Evolutionary conservation across 2,113 vertebrate species (phyloP).

Genomic region (Bubo scandiacus): DNA sequence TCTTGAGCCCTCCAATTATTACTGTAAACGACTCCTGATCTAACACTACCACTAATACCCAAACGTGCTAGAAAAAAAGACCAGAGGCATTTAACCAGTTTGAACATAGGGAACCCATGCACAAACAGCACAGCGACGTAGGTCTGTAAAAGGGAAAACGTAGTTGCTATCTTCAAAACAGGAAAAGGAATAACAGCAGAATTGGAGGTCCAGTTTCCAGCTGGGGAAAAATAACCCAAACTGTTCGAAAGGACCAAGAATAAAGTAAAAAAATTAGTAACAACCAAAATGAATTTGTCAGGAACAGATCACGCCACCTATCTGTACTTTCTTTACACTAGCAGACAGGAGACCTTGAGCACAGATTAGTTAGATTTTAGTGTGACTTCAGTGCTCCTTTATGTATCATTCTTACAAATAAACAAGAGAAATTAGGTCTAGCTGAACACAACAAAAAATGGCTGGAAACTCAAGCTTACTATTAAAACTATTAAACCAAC

Average conservation of each 20-base stretch:
- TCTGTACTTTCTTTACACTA: background rate
- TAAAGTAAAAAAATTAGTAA: background rate
- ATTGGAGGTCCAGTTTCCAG: background rate
- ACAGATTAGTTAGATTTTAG: background rate
- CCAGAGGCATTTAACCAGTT: background rate
- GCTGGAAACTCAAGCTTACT: background rate
- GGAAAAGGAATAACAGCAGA: background rate
- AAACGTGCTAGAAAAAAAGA: background rate
- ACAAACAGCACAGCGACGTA: rapidly evolving
- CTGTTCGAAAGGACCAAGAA: background rate
- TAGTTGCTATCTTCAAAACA: background rate
- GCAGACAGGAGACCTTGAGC: background rate
- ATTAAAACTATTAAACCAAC: background rate
- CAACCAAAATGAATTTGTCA: background rate
- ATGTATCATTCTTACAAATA: background rate
- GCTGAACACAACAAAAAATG: background rate
- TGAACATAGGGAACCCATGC: background rate
- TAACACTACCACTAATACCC: background rate
- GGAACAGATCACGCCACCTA: background rate
- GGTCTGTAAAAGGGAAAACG: background rate
- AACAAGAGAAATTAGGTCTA: background rate
- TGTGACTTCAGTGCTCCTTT: background rate
- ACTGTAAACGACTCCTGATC: background rate
- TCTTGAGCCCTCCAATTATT: background rate
- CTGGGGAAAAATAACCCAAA: background rate